Conservation (phyloP, 2,797 vertebrate species). For the Brachyalestes nurse region DNA sequence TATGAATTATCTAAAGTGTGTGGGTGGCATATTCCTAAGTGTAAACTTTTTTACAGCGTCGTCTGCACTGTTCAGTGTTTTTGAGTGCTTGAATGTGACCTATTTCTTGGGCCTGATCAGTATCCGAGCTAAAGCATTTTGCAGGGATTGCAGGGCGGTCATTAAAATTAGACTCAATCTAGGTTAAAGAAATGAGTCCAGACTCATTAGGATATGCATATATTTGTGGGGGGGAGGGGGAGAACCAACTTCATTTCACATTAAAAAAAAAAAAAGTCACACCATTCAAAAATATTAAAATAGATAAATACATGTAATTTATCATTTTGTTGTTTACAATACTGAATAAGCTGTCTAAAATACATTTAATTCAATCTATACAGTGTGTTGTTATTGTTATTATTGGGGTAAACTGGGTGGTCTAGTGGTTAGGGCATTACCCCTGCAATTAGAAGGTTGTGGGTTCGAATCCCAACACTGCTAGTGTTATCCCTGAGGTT, state of each 20-base stretch:
- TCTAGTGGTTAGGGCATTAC: too few relatives aligned
- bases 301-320: too few relatives aligned
- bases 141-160: not conserved
- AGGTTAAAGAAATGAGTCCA: not conserved
- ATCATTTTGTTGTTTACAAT: not conserved
- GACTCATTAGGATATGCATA: not conserved
- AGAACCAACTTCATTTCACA: too few relatives aligned
- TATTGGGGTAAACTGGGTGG: too few relatives aligned
- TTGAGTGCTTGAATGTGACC: conserved; percentile 6
- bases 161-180: conserved; percentile 7
- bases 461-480: too few relatives aligned
- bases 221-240: too few relatives aligned
- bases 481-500: too few relatives aligned
- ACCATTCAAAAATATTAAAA: too few relatives aligned
- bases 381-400: too few relatives aligned
- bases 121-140: not conserved
- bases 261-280: too few relatives aligned
- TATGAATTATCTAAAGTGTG: conserved; percentile 5
- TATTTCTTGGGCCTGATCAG: not conserved
- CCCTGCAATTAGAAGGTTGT: too few relatives aligned
- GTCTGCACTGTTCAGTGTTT: not conserved
- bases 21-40: not conserved
- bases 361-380: too few relatives aligned
- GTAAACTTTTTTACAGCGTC: not conserved
- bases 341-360: not conserved